A percentile compares a stretch with the other conserved stretches of the same genome.
phyloP scores from a whole-genome alignment of 2,797 vertebrate genomes.

The Sebastes elongatus region DNA sequence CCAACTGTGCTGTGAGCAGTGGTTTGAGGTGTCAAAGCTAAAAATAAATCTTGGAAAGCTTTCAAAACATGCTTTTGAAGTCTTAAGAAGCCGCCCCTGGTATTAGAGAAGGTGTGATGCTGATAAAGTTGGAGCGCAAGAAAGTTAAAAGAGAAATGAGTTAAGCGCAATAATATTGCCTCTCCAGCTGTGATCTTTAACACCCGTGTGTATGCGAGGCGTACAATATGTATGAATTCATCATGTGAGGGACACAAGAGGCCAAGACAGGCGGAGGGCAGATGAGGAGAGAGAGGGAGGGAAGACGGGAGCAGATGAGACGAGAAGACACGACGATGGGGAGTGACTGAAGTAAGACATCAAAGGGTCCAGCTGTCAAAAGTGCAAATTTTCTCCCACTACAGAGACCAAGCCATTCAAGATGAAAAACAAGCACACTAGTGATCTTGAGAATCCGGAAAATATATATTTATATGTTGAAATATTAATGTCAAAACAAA shows the following conservation, averaged over 20 bases:
- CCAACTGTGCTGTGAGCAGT: not conserved
- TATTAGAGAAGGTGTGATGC: conserved; percentile 7
- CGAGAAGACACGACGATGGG: conserved; percentile 29
- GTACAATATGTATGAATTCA: conserved; percentile 2
- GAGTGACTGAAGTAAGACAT: conserved; percentile 61
- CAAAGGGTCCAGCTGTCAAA: conserved; percentile 68
- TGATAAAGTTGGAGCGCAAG: not conserved
- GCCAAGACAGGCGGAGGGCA: conserved; percentile 19
- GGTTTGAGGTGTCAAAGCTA: conserved; percentile 5
- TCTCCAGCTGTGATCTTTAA: conserved; percentile 20
- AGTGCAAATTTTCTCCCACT: conserved; percentile 34
- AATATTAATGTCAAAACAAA: not conserved
- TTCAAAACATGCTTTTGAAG: conserved; percentile 29
- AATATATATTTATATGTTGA: not conserved
- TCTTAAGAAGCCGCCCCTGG: not conserved
- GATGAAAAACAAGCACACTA: conserved; percentile 21
- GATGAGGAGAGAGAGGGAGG: not conserved
- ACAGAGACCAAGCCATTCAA: conserved; percentile 30
- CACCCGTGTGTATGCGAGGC: not conserved
- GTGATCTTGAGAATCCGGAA: not conserved
- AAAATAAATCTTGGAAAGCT: conserved; percentile 9
- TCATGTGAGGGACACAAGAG: conserved; percentile 10
- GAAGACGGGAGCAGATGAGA: conserved; percentile 42
- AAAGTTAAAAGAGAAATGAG: conserved; percentile 6
- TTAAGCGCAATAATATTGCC: not conserved